phyloP scores from a whole-genome alignment of 2,113 vertebrate species.

The Rousettus leschenaultii region DNA sequence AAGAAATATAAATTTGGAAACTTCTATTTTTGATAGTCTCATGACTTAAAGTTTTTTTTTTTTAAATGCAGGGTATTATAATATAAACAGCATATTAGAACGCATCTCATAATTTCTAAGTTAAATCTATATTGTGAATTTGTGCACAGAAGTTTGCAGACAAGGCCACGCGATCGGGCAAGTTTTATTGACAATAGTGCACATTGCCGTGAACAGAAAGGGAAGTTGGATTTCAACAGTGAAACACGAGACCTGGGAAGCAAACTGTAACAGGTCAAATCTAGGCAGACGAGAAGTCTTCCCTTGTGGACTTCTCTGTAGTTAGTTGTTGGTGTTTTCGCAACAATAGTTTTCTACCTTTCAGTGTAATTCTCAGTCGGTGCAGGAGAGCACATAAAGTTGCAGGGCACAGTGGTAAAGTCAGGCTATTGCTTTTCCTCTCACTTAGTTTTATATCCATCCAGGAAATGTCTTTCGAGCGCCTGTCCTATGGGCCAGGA shows the following conservation, averaged over 20 bases:
- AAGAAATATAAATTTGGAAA: not conserved
- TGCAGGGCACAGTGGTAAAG: not conserved
- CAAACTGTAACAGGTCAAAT: not conserved
- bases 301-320: not conserved
- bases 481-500: not conserved
- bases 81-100: not conserved
- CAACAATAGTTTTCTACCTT: not conserved
- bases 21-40: not conserved
- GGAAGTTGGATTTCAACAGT: not conserved
- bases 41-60: not conserved
- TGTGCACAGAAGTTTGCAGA: not conserved
- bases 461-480: no score
- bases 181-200: not conserved
- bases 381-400: not conserved
- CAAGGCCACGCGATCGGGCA: no score
- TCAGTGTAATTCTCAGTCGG: not conserved
- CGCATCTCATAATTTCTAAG: not conserved
- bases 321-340: no score
- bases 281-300: not conserved
- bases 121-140: not conserved
- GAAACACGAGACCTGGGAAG: not conserved
- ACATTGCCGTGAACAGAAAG: not conserved
- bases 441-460: not conserved
- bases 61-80: not conserved
- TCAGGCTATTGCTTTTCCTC: not conserved